Evolutionary conservation across 37 sponge, comb jelly and placozoan genomes (phyloP).

Genomic region (Corticium candelabrum): DNA sequence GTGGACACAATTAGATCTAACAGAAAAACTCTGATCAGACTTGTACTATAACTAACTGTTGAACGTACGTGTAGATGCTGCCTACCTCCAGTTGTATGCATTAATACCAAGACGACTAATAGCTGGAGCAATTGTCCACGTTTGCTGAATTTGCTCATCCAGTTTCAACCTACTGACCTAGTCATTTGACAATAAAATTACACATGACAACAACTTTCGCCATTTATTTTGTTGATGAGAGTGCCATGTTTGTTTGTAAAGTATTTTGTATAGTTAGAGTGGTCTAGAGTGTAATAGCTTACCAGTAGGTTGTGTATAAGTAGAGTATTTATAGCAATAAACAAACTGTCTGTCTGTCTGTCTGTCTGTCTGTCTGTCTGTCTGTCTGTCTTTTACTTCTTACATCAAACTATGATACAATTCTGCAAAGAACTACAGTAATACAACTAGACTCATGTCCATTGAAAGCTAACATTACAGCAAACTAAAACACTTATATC

Average conservation of each 20-base stretch:
- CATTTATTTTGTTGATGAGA: not conserved
- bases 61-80: not conserved
- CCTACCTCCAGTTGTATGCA: constrained; percentile 56
- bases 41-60: not conserved
- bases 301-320: too few relatives aligned
- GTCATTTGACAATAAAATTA: too few relatives aligned
- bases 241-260: not conserved
- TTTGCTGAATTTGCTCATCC: constrained; percentile 45
- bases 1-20: constrained; percentile 57
- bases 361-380: too few relatives aligned
- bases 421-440: too few relatives aligned
- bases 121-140: constrained; percentile 61
- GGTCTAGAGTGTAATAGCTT: not conserved
- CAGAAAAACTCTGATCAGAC: not conserved
- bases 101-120: constrained; percentile 57
- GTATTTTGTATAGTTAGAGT: not conserved
- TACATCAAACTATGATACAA: too few relatives aligned
- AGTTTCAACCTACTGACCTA: constrained; percentile 15
- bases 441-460: too few relatives aligned
- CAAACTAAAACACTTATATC: too few relatives aligned
- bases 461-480: too few relatives aligned
- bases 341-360: too few relatives aligned
- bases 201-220: too few relatives aligned
- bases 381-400: too few relatives aligned
- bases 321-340: too few relatives aligned